phyloP scores from a whole-genome alignment of 2,113 vertebrate species.

The Ptychochromis oligacanthus region DNA sequence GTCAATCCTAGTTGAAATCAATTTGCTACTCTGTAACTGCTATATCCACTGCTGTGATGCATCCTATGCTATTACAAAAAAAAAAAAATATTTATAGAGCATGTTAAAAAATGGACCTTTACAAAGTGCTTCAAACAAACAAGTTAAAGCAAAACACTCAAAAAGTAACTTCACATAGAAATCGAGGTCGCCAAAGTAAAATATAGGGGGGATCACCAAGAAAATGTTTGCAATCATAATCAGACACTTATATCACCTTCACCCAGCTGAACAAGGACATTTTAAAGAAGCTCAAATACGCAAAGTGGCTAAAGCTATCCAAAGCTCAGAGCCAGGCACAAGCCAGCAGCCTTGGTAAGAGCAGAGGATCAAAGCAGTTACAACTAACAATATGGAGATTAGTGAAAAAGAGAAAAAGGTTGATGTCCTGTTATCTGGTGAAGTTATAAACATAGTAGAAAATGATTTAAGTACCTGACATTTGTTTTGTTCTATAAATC shows the following conservation, averaged over 20 bases:
- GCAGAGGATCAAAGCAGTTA: neutral
- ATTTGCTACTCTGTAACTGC: neutral
- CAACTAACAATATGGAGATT: neutral
- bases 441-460: too few relatives aligned
- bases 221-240: too few relatives aligned
- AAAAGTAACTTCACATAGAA: neutral
- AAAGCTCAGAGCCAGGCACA: too few relatives aligned
- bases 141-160: neutral
- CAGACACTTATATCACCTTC: neutral
- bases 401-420: neutral
- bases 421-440: too few relatives aligned
- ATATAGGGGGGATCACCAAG: too few relatives aligned
- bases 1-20: neutral
- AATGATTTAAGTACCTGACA: too few relatives aligned
- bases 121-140: neutral
- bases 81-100: too few relatives aligned
- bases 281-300: neutral
- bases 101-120: neutral
- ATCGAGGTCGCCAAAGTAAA: too few relatives aligned
- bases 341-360: neutral
- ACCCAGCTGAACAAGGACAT: neutral
- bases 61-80: neutral
- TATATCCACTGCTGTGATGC: neutral
- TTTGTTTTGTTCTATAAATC: too few relatives aligned
- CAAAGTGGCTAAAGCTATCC: neutral